Conservation (phyloP, 1,140 invertebrate genomes). For the Polypedilum vanderplanki region DNA sequence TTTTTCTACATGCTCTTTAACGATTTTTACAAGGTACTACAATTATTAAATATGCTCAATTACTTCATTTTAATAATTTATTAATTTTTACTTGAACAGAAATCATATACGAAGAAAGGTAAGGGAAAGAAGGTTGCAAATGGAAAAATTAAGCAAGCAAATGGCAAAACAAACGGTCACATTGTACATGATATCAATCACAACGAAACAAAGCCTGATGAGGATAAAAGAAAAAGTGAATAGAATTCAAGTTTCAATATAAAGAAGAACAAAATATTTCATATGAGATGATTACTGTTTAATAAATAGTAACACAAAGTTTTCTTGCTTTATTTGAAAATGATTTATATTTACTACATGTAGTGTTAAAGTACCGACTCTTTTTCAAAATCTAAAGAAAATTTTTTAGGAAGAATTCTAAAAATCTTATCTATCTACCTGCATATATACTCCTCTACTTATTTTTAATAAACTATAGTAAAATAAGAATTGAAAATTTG, state of each 20-base stretch:
- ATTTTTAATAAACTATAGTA: too few relatives aligned
- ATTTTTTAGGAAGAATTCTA: too few relatives aligned
- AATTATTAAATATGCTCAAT: not conserved
- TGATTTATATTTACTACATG: too few relatives aligned
- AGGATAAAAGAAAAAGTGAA: slow-evolving; percentile 10
- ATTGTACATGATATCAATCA: slow-evolving; percentile 23
- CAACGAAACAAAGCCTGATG: not conserved
- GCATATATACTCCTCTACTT: too few relatives aligned
- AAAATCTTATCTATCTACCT: too few relatives aligned
- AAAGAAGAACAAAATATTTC: not conserved
- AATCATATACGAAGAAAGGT: slow-evolving; percentile 15
- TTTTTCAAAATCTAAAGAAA: too few relatives aligned
- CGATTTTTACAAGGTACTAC: slow-evolving; percentile 59
- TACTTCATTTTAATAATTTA: not conserved
- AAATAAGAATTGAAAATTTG: too few relatives aligned
- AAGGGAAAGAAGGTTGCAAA: not conserved
- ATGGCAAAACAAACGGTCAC: not conserved
- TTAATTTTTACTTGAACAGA: not conserved
- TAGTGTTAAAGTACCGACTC: too few relatives aligned
- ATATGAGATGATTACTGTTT: too few relatives aligned
- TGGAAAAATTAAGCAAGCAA: not conserved
- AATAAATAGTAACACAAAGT: too few relatives aligned
- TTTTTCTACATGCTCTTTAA: slow-evolving; percentile 75
- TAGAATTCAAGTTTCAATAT: not conserved
- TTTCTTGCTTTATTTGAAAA: too few relatives aligned